Base-by-base conservation (phyloP, 2,888 invertebrate genomes). In the Lomographa bimaculata region DNA sequence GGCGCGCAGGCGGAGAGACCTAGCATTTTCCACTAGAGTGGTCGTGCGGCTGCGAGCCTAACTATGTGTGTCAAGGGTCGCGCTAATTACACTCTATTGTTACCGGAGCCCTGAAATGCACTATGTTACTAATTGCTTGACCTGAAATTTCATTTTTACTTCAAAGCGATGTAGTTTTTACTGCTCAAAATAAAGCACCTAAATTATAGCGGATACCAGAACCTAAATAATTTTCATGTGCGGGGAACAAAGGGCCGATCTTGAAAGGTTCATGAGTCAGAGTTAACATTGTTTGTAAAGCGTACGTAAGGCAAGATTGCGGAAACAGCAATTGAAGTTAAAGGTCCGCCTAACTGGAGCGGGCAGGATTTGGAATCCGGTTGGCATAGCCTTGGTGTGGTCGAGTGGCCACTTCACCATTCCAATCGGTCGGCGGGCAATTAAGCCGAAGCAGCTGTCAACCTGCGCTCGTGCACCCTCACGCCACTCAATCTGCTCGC, bases 31-130 rank as follows among this genome's bases (percentile, higher is more conserved):
- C 84, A 82, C 63, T 80, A 84, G 82, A 86, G 78, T 79, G 81
- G 73, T 67, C 64, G 75, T 74, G 74, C 71, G 64, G 64, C 74
- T 74, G 74, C 71, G 64, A 63, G 56, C 70, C 69, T 76, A 68
- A 68, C 68, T 73, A 82, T 79, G 81, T 84, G 48, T 86, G 87
- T 87, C 87, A 87, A 87, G 86, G 86, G 83, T 82, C 78, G 71
- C 63, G 64, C 64, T 86, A 85, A 84, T 86, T 74, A 76, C 71
- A 72, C 72, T 68, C 78, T 70, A 78, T 80, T 80, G 77, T 83
- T 77, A 71, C 68, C 54, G 3, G 64, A 75, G 75, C 72, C 72
- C 82, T 81, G 79, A 83, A 83, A 75, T 63, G 61, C 62, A 65
- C 62, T 54, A 50, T 57, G 60, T 47, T 50, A 51, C 42, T 63